These are phyloP conservation scores for Cisticola juncidis DNA, from an alignment of 2,113 vertebrate genomes.

Conservation along the genomic window DNA sequence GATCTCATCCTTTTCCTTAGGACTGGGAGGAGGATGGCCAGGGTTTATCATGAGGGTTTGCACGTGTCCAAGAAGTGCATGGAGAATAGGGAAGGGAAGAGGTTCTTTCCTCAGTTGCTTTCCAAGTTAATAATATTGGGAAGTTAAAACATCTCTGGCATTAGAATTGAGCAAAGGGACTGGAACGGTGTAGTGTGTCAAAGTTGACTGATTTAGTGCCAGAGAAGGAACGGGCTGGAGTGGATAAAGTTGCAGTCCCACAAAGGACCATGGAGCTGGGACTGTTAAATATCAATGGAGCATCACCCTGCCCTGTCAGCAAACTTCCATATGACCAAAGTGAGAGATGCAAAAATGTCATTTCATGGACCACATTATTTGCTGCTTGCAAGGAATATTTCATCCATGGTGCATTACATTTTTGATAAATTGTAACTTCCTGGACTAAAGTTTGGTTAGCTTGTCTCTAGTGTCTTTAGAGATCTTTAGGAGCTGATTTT, in stretches of 20 bases:
- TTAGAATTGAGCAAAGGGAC: slow-evolving; percentile 4
- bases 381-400: slow-evolving; percentile 68
- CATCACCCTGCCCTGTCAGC: slow-evolving; percentile 71
- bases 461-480: slow-evolving; percentile 61
- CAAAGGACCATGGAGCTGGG: slow-evolving; percentile 18
- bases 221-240: not conserved
- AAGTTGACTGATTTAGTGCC: slow-evolving; percentile 47
- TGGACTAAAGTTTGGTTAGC: slow-evolving; percentile 68
- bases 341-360: slow-evolving; percentile 66
- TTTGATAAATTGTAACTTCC: slow-evolving; percentile 74
- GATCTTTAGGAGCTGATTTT: slow-evolving; percentile 66
- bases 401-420: slow-evolving; percentile 66
- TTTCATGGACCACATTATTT: slow-evolving; percentile 72
- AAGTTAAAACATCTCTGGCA: not conserved
- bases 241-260: slow-evolving; percentile 31
- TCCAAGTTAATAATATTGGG: not conserved
- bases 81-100: not conserved
- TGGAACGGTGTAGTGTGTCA: not conserved
- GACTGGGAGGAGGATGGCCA: not conserved
- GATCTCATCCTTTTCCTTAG: not conserved
- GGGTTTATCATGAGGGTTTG: fast-evolving
- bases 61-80: fast-evolving
- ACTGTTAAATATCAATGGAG: slow-evolving; percentile 71
- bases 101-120: not conserved
- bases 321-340: slow-evolving; percentile 45